A percentile compares a stretch with the other conserved stretches of the same genome.
Conservation (phyloP, 1,140 invertebrate genomes). For the Drosophila leontia region DNA sequence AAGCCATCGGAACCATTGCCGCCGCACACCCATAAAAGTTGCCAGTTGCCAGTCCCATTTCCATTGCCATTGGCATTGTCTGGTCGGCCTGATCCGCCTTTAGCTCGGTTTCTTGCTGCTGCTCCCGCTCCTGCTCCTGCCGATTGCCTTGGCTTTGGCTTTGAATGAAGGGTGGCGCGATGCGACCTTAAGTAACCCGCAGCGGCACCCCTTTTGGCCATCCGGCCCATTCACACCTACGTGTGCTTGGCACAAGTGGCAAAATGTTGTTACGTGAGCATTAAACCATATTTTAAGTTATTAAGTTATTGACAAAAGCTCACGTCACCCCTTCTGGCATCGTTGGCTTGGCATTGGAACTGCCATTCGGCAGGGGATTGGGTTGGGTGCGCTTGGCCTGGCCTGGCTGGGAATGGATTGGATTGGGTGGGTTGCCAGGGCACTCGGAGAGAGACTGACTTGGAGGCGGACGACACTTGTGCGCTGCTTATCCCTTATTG, state of each 20-base stretch:
- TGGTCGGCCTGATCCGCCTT: conserved; percentile 20
- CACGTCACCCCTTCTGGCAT: conserved; percentile 71
- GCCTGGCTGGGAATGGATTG: background rate
- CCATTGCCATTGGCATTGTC: conserved; percentile 52
- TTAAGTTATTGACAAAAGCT: conserved; percentile 83
- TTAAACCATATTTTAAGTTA: conserved; percentile 84
- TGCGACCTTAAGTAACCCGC: conserved; percentile 47
- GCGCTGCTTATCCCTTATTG: conserved; percentile 77
- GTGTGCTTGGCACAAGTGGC: conserved; percentile 75
- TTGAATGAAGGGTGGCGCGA: conserved; percentile 19
- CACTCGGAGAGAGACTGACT: conserved; percentile 28
- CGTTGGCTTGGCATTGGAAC: conserved; percentile 6
- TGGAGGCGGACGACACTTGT: conserved; percentile 71
- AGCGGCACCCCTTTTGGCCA: conserved; percentile 2
- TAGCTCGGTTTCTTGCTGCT: background rate
- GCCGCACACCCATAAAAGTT: conserved; percentile 53
- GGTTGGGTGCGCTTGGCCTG: conserved; percentile 25
- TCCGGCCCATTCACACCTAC: conserved; percentile 62
- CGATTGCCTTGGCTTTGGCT: conserved; percentile 52
- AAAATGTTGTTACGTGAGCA: conserved; percentile 83
- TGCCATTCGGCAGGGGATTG: background rate
- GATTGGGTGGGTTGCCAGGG: conserved; percentile 27
- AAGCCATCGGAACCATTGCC: conserved; percentile 43
- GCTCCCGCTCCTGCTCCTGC: background rate
- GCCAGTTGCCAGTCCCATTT: conserved; percentile 41